Evolutionary conservation across 2,113 vertebrate species (phyloP), one percentile per base, ranked within the genome.

Genomic region (Ageneiosus marmoratus): DNA sequence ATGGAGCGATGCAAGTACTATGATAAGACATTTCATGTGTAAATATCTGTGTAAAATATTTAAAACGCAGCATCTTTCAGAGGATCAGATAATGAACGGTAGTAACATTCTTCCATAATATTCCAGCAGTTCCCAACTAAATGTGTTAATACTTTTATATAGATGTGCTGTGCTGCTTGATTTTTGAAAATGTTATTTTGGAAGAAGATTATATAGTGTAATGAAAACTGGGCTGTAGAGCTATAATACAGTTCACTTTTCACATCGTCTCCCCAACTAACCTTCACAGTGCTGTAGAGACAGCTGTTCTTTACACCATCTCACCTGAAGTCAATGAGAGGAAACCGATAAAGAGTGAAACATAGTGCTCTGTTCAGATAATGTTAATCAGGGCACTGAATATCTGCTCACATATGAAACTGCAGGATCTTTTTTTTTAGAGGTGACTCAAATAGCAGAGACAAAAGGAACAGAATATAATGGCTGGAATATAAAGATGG

Each of bases 381-480:
- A n/a, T 58, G 34, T 37, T 58, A 15, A 56, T 58, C 53, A 5
- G 11, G 16, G 4, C 73, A 32, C 29, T 29, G 13, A 32, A 55
- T 32, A 29, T 32, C 27, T 11, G 16, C 48, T 41, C 65, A 69
- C 20, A 1, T 24, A 24, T 12, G 37, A 69, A 69, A 24, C 65
- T 24, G 20, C 41, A 46, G 41, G 9, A n/a, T 37, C n/a, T 46
- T 48, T 24, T 60, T 48, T 62, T 41, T 41, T 46, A 16, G 12
- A 29, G 34, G 51, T 18, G 34, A 56, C 24, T 56, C 24, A 72
- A 56, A 69, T 70, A 34, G 46, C 46, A 80, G n/a, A 56, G 16
- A 79, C n/a, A 70, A 55, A n/a, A 55, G 56, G 20, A 56, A 70
- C 51, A 80, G 34, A 12, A 69, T 12, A 81, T 29, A 34, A 81